These are phyloP conservation scores for Acanthosoma haemorrhoidale DNA, from an alignment of 2,888 invertebrate species.

Conservation along the genomic window DNA sequence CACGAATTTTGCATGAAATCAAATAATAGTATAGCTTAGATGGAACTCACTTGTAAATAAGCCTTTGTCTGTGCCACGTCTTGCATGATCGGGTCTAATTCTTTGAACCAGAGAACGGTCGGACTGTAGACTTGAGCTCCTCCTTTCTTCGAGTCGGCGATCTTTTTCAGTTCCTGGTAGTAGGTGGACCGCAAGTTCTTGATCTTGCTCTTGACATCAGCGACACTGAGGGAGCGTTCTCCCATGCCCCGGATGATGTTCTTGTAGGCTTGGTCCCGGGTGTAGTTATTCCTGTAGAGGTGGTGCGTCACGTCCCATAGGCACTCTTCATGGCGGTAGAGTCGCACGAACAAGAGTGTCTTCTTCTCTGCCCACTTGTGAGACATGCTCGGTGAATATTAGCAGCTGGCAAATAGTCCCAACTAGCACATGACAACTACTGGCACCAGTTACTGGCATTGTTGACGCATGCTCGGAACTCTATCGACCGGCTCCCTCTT, in stretches of 20 bases:
- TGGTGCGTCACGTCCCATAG: slow-evolving; percentile 31
- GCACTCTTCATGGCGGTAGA: slow-evolving; percentile 30
- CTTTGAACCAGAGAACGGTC: slow-evolving; percentile 29
- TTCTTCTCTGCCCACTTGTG: slow-evolving; percentile 26
- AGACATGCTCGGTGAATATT: too few relatives aligned
- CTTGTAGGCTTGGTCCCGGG: slow-evolving; percentile 28
- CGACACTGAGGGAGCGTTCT: slow-evolving; percentile 24
- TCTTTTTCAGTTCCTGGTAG: slow-evolving; percentile 34
- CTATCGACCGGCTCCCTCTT: background rate
- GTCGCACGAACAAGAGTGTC: slow-evolving; percentile 27
- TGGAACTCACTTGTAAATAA: too few relatives aligned
- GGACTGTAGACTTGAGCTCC: slow-evolving; percentile 10
- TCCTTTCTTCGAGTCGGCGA: slow-evolving; percentile 25
- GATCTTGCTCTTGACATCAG: slow-evolving; percentile 34
- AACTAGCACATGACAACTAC: background rate
- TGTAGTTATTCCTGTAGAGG: slow-evolving; percentile 31
- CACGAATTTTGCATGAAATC: too few relatives aligned
- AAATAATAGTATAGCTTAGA: too few relatives aligned
- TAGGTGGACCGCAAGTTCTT: slow-evolving; percentile 33
- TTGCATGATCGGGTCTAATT: slow-evolving; percentile 28
- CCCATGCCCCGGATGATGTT: slow-evolving; percentile 27
- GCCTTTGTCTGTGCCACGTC: background rate
- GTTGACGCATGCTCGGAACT: background rate
- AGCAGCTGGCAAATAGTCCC: background rate
- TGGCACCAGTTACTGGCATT: background rate